phyloP scores from a whole-genome alignment of 2,888 invertebrate species.

The Amblyjoppa fuscipennis region DNA sequence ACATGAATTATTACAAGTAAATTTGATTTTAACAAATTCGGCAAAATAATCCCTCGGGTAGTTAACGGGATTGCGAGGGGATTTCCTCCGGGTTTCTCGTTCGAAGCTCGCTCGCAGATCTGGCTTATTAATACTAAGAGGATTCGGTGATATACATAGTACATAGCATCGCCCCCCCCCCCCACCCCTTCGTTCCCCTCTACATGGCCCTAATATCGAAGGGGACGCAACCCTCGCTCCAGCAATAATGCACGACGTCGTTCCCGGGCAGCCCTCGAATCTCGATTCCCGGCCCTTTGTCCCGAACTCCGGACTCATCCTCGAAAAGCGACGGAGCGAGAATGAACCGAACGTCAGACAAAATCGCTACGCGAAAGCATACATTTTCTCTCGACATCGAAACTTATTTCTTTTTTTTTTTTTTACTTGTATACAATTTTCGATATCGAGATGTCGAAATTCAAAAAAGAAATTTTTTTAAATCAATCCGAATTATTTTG shows the following conservation, averaged over 20 bases:
- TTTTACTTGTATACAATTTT: not conserved
- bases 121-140: conserved; percentile 58
- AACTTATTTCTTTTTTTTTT: not conserved
- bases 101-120: conserved; percentile 1
- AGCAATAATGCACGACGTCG: conserved; percentile 51
- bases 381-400: not conserved
- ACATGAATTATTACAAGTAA: not conserved
- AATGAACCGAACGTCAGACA: not conserved
- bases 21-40: not conserved
- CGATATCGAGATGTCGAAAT: not conserved
- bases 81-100: conserved; percentile 26
- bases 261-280: conserved; percentile 54
- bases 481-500: too few relatives aligned
- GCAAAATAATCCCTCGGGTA: conserved; percentile 14
- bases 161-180: too few relatives aligned
- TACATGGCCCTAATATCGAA: conserved; percentile 4
- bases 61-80: conserved; percentile 32
- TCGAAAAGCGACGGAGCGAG: not conserved
- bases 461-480: too few relatives aligned
- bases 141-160: conserved; percentile 22
- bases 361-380: not conserved
- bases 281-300: not conserved
- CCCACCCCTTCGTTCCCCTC: not conserved
- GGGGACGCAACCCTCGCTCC: conserved; percentile 8
- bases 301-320: not conserved